Percentiles rank a stretch among this genome's conserved stretches.
phyloP scores from a whole-genome alignment of 2,888 invertebrate genomes.

The Campaea margaritaria region DNA sequence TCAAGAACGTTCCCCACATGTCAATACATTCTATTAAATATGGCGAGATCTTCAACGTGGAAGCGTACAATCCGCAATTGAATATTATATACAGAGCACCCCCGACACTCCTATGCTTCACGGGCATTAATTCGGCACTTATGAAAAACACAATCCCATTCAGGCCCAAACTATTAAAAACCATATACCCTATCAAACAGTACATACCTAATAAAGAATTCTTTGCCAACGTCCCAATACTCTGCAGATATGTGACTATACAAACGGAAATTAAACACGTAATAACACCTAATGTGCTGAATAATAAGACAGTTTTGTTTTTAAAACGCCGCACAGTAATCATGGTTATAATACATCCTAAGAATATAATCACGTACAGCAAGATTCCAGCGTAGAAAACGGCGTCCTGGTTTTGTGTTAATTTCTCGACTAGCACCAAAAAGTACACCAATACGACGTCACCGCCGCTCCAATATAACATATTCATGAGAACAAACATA shows the following conservation, averaged over 20 bases:
- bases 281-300: slow-evolving; percentile 26
- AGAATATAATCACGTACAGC: slow-evolving; percentile 27
- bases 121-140: slow-evolving; percentile 39
- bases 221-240: slow-evolving; percentile 20
- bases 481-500: slow-evolving; percentile 30
- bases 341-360: slow-evolving; percentile 23
- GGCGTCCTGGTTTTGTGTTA: slow-evolving; percentile 29
- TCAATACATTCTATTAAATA: slow-evolving; percentile 36
- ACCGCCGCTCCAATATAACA: slow-evolving; percentile 39
- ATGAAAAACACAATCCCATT: slow-evolving; percentile 30
- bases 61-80: slow-evolving; percentile 36
- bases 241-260: slow-evolving; percentile 32
- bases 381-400: slow-evolving; percentile 30
- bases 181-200: slow-evolving; percentile 33
- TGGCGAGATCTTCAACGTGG: slow-evolving; percentile 33
- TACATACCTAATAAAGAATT: slow-evolving; percentile 35
- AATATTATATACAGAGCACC: slow-evolving; percentile 35
- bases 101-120: slow-evolving; percentile 38
- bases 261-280: slow-evolving; percentile 23
- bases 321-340: slow-evolving; percentile 24
- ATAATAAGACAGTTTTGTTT: slow-evolving; percentile 32
- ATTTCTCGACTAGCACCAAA: slow-evolving; percentile 32
- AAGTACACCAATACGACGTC: slow-evolving; percentile 37
- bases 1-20: slow-evolving; percentile 35
- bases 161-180: slow-evolving; percentile 30